These are phyloP conservation scores for Sphenodon punctatus DNA, from an alignment of 2,797 vertebrate species.

Conservation along the genomic window DNA sequence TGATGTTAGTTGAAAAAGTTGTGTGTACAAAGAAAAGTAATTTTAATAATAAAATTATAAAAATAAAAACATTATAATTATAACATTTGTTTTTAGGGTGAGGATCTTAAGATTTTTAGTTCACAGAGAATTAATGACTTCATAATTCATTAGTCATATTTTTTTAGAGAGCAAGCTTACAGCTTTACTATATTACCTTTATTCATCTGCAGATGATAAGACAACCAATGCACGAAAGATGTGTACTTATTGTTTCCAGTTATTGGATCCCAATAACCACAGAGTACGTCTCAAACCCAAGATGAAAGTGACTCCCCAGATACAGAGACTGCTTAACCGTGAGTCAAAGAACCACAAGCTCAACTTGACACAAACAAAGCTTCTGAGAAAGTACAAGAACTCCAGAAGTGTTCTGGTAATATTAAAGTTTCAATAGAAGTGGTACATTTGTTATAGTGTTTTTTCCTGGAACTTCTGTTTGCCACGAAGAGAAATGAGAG, in stretches of 20 bases:
- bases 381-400: slow-evolving; percentile 83
- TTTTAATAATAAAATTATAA: no score
- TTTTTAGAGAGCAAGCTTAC: no score
- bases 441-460: neutral
- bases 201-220: slow-evolving; percentile 37
- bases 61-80: no score
- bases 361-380: slow-evolving; percentile 80
- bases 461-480: neutral
- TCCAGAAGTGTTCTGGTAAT: slow-evolving; percentile 88
- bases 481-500: neutral
- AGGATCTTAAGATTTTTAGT: no score
- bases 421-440: neutral
- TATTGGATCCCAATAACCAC: slow-evolving; percentile 79
- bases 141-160: no score
- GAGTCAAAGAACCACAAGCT: slow-evolving; percentile 79
- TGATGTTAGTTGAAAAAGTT: no score
- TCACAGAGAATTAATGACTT: no score
- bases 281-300: slow-evolving; percentile 86
- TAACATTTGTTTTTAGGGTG: no score
- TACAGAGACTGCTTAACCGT: slow-evolving; percentile 81
- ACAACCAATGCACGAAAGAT: slow-evolving; percentile 36
- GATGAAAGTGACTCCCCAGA: slow-evolving; percentile 74
- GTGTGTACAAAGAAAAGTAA: no score
- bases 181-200: neutral
- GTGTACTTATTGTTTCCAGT: slow-evolving; percentile 89